phyloP scores from a whole-genome alignment of 2,797 vertebrate genomes.

The Allobates femoralis region DNA sequence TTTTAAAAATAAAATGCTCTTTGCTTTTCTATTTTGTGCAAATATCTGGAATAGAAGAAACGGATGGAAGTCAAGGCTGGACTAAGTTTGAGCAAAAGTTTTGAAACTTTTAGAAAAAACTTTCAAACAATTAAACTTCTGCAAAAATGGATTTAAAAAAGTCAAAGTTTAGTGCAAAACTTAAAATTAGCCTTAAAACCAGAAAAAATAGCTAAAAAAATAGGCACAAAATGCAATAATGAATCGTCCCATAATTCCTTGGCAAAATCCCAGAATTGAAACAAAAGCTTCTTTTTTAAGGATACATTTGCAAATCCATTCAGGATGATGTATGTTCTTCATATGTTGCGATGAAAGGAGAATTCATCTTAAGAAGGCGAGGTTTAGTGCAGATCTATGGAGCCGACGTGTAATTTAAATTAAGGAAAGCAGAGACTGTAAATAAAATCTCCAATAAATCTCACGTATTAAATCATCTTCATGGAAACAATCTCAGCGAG shows the following conservation, averaged over 20 bases:
- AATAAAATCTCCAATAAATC: constrained; percentile 11
- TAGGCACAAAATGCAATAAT: too few species aligned
- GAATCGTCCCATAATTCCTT: neutral
- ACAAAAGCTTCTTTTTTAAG: neutral
- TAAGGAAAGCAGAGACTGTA: constrained; percentile 16
- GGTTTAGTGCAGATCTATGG: constrained; percentile 17
- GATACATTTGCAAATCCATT: neutral
- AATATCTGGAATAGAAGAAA: too few species aligned
- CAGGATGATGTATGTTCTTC: constrained; percentile 3
- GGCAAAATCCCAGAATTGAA: neutral
- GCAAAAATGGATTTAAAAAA: too few species aligned
- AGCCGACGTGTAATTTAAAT: neutral
- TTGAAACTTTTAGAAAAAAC: too few species aligned
- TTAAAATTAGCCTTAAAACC: too few species aligned
- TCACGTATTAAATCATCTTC: neutral
- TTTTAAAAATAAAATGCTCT: too few species aligned
- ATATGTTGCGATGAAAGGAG: constrained; percentile 6
- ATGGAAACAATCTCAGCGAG: neutral
- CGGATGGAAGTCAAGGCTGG: too few species aligned
- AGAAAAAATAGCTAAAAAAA: too few species aligned
- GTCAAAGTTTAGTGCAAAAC: too few species aligned
- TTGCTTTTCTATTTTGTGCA: too few species aligned
- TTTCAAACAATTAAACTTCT: too few species aligned
- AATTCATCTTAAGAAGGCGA: neutral
- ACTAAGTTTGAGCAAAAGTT: too few species aligned